phyloP scores from a whole-genome alignment of 2,888 invertebrate species.

The Cataglyphis cursor region DNA sequence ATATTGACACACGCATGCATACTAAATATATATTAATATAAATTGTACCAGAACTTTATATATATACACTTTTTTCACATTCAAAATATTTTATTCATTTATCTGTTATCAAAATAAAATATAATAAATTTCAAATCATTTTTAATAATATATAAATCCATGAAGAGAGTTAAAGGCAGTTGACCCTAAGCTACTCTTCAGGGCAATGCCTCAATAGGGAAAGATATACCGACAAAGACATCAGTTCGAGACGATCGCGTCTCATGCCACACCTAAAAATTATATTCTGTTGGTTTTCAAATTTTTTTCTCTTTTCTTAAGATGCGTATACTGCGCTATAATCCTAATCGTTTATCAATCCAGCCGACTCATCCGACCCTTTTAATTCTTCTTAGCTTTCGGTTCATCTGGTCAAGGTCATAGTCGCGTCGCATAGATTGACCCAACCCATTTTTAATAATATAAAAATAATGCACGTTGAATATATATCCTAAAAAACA shows the following conservation, averaged over 20 bases:
- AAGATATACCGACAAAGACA: conserved; percentile 34
- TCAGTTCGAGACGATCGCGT: conserved; percentile 55
- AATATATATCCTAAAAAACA: not conserved
- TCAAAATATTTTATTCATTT: not conserved
- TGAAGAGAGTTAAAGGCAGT: not conserved
- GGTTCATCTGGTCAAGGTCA: conserved; percentile 49
- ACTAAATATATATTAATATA: not conserved
- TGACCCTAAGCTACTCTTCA: not conserved
- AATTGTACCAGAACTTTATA: not conserved
- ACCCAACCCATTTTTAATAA: conserved; percentile 37
- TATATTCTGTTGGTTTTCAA: conserved; percentile 8
- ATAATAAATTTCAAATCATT: not conserved
- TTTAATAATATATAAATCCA: not conserved
- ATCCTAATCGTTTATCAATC: conserved; percentile 71
- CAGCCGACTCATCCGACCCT: conserved; percentile 48
- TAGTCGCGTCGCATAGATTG: conserved; percentile 40
- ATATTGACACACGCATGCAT: not conserved
- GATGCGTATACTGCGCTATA: conserved; percentile 31
- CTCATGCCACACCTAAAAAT: conserved; percentile 66
- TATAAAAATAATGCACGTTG: conserved; percentile 14
- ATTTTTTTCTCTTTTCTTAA: conserved; percentile 33
- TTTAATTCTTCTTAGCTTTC: conserved; percentile 33
- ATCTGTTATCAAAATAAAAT: not conserved
- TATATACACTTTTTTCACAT: not conserved
- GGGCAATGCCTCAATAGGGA: conserved; percentile 6